Evolutionary conservation across 2,113 vertebrate genomes (phyloP), one percentile per base, ranked within the genome.

Genomic region (Brienomyrus brachyistius): DNA sequence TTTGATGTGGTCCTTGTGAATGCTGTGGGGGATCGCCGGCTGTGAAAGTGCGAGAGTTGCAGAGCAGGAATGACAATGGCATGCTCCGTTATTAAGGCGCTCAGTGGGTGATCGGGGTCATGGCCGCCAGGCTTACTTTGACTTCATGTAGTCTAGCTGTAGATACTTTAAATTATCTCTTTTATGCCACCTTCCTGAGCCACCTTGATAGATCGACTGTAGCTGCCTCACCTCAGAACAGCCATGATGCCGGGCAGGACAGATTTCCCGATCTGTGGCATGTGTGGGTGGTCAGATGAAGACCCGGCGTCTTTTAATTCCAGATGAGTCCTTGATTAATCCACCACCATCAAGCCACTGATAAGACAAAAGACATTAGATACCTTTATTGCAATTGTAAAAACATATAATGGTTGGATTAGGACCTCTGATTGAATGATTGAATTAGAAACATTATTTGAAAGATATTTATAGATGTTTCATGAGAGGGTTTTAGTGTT

Each of bases 1-100:
- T 54, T 90, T 90, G 89, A 88, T 50, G 50, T 35, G 87, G 35
- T 54, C 59, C 85, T 77, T 51, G 54, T 88, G 89, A 90, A 86
- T 86, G 89, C 89, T 74, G 84, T 87, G n/a, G 82, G 84, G 89
- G 51, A 40, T 59, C 43, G 40, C 59, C 8, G 43, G 47, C 83
- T 87, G 84, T 31, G 59, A 77, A 74, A 50, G 59, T 56, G 59
- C 5, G 47, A 27, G 50, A 66, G 47, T 45, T 84, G 70, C 48
- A 80, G 85, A 54, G 23, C 23, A 86, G 66, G 50, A 35, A 90
- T 45, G 48, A 77, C 84, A 74, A 77, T 90, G 31, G 84, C 43
- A 50, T 50, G 43, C 3, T 48, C 43, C 47, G n/a, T 86, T 90
- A 90, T 89, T 89, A 85, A n/a, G 40, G 43, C 45, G 74, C 82